Conservation (phyloP, 2,113 vertebrate species). For the Trachemys scripta region DNA sequence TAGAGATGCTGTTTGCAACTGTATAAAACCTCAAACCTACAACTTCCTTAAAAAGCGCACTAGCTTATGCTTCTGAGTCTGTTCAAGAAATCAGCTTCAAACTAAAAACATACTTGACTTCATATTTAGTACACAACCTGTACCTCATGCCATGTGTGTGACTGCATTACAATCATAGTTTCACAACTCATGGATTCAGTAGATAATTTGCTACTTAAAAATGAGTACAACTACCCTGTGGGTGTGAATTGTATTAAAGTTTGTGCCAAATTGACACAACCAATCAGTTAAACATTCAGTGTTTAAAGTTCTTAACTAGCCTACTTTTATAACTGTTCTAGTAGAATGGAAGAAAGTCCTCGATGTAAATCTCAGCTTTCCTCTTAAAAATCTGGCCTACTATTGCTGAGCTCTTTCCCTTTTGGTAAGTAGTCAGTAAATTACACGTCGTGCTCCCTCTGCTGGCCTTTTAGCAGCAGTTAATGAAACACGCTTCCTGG, state of each 20-base stretch:
- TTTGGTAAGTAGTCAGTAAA: neutral
- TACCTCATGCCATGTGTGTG: neutral
- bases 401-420: neutral
- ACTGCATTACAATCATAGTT: neutral
- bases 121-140: neutral
- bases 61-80: neutral
- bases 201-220: neutral
- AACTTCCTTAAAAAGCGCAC: neutral
- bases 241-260: neutral
- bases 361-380: neutral
- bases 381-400: neutral
- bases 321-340: neutral
- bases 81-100: neutral
- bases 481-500: neutral
- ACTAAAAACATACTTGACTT: neutral
- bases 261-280: neutral
- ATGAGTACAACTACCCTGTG: neutral
- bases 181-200: neutral
- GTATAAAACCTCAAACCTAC: neutral
- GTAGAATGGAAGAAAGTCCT: neutral
- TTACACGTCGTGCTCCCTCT: slow-evolving; percentile 33
- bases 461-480: neutral
- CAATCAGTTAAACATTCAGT: neutral
- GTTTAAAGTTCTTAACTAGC: neutral
- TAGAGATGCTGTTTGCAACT: neutral